These are phyloP conservation scores for Diachasmimorpha longicaudata DNA, from an alignment of 1,140 invertebrate genomes.

Conservation along the genomic window DNA sequence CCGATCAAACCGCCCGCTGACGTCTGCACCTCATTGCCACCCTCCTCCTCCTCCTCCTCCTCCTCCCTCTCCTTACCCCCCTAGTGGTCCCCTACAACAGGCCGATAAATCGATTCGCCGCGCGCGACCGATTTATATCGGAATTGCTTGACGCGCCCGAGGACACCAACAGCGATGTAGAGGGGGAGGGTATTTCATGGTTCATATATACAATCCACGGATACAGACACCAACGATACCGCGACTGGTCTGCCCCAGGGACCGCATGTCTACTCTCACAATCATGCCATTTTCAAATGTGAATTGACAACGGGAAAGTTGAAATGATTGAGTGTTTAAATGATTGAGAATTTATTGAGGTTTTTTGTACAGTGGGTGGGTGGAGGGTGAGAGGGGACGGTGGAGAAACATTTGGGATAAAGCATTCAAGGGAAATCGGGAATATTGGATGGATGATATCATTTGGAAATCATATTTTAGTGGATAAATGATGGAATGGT, in stretches of 20 bases:
- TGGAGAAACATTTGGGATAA: no score
- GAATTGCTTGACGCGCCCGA: neutral
- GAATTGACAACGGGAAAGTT: neutral
- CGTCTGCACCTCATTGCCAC: neutral
- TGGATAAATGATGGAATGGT: neutral
- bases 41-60: neutral
- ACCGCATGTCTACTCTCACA: neutral
- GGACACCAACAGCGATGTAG: neutral
- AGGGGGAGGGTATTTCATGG: neutral
- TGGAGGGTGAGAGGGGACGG: no score
- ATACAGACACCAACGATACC: neutral
- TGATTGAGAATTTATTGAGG: neutral
- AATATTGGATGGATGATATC: no score
- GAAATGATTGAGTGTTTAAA: conserved; percentile 4
- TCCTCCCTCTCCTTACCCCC: neutral
- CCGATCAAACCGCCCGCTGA: neutral
- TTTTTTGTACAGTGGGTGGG: neutral
- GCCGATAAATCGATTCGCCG: conserved; percentile 18
- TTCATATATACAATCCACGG: neutral
- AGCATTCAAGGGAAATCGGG: no score
- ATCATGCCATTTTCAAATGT: conserved; percentile 7
- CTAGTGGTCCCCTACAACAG: neutral
- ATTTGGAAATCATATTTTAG: neutral
- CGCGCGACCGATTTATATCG: conserved; percentile 18
- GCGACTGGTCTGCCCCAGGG: neutral